A percentile compares a stretch with the other conserved stretches of the same genome.
These are phyloP conservation scores for Syrrhaptes paradoxus DNA, from an alignment of 2,113 vertebrate species.

Conservation along the genomic window DNA sequence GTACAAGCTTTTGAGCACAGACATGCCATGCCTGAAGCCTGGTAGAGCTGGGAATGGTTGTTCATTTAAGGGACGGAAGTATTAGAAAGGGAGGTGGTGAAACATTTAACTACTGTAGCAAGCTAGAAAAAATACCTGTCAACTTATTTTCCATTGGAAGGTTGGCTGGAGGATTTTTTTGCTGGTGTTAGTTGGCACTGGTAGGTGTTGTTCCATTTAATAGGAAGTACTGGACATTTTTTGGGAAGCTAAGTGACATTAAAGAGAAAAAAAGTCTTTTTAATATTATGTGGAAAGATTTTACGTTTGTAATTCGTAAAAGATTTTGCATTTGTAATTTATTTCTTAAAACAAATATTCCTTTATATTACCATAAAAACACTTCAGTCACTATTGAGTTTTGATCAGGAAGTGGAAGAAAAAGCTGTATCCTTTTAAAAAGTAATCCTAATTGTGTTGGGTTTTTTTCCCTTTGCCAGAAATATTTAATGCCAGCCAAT, in stretches of 20 bases:
- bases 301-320: neutral
- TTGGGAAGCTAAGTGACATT: neutral
- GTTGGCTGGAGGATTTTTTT: conserved; percentile 1
- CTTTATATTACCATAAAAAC: neutral
- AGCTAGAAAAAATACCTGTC: neutral
- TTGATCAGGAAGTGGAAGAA: neutral
- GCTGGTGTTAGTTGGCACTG: neutral
- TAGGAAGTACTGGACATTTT: neutral
- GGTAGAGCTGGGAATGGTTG: neutral
- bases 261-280: neutral
- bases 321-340: neutral
- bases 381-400: neutral
- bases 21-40: rapidly evolving
- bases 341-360: neutral
- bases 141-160: neutral
- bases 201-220: conserved; percentile 6
- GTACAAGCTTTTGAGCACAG: neutral
- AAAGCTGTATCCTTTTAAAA: neutral
- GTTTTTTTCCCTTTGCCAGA: neutral
- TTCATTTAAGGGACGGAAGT: neutral
- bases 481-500: neutral
- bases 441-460: neutral
- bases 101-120: neutral
- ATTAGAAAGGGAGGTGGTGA: neutral
- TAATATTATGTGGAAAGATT: conserved; percentile 6